Evolutionary conservation across 2,797 vertebrate genomes (phyloP), one percentile per base, ranked within the genome.

Genomic region (Otolemur crassicaudatus): DNA sequence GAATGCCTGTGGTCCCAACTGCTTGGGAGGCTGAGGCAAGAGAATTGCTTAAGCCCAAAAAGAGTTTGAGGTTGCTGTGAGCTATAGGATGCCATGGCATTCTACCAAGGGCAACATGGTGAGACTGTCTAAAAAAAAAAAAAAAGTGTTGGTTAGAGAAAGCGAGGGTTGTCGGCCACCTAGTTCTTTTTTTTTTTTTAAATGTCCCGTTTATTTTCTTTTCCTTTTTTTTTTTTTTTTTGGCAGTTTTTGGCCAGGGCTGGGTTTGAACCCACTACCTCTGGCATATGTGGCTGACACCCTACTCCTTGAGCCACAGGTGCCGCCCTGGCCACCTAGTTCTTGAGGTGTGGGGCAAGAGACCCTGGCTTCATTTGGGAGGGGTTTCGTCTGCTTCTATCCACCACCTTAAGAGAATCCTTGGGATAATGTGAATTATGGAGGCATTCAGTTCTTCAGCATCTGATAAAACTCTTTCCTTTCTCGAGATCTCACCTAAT

Each of bases 401-500:
- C 56, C 31, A 17, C 53, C 37, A 72, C 27, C 14, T 73, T 82
- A 67, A 75, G 37, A 84, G 87, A 53, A 20, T 2, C 1, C 0
- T 22, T 85, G 61, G 53, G 43, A 80, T 88, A 16, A 27, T 70
- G 86, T 58, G 63, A 91, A 49, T 85, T 31, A 65, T 6, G 76
- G 61, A 90, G 49, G 27, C 31, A 2, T 67, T 67, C 13, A 61
- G 61, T 82, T 23, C 31, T 80, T 81, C 2, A 5, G 46, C 19
- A 72, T 90, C 81, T 84, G 84, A 80, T 85, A 92, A 94, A 94
- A 73, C 53, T 6, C 61, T 37, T 23, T 34, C 19, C 40, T 79
- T 90, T 77, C n/a, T 46, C 31, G 17, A 19, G 56, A 65, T 85
- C 87, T 87, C 84, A 72, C 70, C 92, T 88, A 77, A 90, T 94